Evolutionary conservation across 1,140 invertebrate genomes (phyloP).

Genomic region (Bombus terrestris): DNA sequence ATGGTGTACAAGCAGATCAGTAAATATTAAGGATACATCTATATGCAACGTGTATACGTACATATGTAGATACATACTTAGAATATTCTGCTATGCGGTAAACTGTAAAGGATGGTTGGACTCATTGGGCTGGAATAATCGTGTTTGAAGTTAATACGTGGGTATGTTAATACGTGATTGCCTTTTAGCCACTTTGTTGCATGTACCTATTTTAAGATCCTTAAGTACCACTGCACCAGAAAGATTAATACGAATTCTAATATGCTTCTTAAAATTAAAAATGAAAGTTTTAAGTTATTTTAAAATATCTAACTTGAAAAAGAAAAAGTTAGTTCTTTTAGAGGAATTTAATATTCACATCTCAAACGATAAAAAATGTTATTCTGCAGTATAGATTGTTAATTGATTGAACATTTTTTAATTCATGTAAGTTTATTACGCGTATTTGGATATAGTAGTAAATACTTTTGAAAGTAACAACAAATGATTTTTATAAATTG

Average conservation of each 20-base stretch:
- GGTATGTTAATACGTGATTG: slow-evolving; percentile 24
- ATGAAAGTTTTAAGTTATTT: not conserved
- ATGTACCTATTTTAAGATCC: slow-evolving; percentile 7
- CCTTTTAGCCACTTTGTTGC: slow-evolving; percentile 27
- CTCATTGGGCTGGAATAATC: slow-evolving; percentile 37
- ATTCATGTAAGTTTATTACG: not conserved
- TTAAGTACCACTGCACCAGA: not conserved
- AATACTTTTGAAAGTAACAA: not conserved
- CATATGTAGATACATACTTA: not conserved
- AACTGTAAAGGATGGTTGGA: slow-evolving; percentile 19
- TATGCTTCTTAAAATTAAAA: not conserved
- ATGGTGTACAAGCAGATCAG: not conserved
- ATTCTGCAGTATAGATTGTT: not conserved
- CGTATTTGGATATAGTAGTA: not conserved
- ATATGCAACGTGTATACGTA: not conserved
- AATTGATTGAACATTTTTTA: not conserved
- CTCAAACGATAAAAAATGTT: not conserved
- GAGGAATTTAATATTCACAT: not conserved
- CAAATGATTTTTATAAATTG: not conserved
- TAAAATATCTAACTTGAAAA: not conserved
- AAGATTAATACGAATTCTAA: not conserved
- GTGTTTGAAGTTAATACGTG: slow-evolving; percentile 26
- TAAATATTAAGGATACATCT: slow-evolving; percentile 2
- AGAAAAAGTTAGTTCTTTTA: not conserved
- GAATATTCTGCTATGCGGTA: slow-evolving; percentile 2